Evolutionary conservation across 2,888 invertebrate species (phyloP).

Genomic region (Anodontia alba): DNA sequence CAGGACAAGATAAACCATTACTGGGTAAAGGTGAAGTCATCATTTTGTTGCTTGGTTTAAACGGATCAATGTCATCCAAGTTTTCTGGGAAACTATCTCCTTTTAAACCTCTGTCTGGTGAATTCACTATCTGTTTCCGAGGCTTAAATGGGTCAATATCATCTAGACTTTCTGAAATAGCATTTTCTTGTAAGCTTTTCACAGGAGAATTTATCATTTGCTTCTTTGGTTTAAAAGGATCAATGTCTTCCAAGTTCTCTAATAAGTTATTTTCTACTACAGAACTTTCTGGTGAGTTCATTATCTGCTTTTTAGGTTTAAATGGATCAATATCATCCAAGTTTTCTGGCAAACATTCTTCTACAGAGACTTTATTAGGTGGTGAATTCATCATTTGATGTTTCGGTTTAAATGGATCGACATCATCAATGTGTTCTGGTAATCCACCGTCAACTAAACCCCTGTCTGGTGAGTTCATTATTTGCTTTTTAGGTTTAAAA

Average conservation of each 20-base stretch:
- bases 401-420: conserved; percentile 54
- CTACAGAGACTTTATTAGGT: background rate
- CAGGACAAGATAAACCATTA: no score
- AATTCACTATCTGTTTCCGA: conserved; percentile 14
- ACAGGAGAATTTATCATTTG: conserved; percentile 40
- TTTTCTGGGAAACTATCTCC: background rate
- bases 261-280: background rate
- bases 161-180: conserved; percentile 27
- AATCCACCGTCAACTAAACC: background rate
- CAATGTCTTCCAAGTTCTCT: conserved; percentile 7
- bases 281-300: conserved; percentile 19
- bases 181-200: background rate
- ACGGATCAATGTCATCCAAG: conserved; percentile 2
- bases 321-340: conserved; percentile 25
- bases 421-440: conserved; percentile 17
- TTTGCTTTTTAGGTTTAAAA: conserved; percentile 26
- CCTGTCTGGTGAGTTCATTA: conserved; percentile 35
- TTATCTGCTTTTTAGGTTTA: conserved; percentile 17
- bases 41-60: conserved; percentile 18
- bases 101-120: background rate
- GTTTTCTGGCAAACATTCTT: background rate
- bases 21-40: conserved; percentile 25
- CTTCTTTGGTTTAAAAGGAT: conserved; percentile 30
- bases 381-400: conserved; percentile 56
- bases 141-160: conserved; percentile 49